A percentile compares a stretch with the other conserved stretches of the same genome.
phyloP scores from a whole-genome alignment of 2,888 invertebrate genomes.

The Protophormia terraenovae region DNA sequence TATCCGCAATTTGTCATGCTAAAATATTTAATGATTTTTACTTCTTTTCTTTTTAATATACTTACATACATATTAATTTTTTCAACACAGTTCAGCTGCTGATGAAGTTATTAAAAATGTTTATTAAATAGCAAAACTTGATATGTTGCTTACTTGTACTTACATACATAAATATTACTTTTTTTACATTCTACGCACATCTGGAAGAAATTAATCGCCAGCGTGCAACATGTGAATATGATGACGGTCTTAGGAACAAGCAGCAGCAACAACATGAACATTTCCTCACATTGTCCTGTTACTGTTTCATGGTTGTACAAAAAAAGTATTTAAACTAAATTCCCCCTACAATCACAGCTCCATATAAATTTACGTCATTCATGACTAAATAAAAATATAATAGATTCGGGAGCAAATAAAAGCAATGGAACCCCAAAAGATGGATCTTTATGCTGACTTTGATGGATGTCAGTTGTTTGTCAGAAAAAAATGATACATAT shows the following conservation, averaged over 20 bases:
- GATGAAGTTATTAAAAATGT: constrained; percentile 43
- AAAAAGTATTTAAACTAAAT: neutral
- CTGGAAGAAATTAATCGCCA: constrained; percentile 68
- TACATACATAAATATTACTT: no score
- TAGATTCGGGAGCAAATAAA: neutral
- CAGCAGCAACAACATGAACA: constrained; percentile 45
- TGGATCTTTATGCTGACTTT: constrained; percentile 73
- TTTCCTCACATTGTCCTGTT: constrained; percentile 60
- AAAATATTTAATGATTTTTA: constrained; percentile 67
- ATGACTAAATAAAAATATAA: constrained; percentile 16
- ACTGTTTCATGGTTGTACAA: constrained; percentile 67
- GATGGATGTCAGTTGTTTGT: constrained; percentile 80
- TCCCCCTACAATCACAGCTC: constrained; percentile 41
- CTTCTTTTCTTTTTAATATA: no score
- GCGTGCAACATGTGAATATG: constrained; percentile 69
- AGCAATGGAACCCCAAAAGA: constrained; percentile 27
- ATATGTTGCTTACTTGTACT: neutral
- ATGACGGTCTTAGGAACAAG: constrained; percentile 17
- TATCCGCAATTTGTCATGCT: constrained; percentile 78
- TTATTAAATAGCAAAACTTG: constrained; percentile 31
- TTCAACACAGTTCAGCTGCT: neutral
- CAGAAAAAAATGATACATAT: constrained; percentile 71
- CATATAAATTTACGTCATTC: constrained; percentile 23
- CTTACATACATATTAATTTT: neutral
- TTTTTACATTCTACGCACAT: constrained; percentile 60